Evolutionary conservation across 2,113 vertebrate species (phyloP), one percentile per base, ranked within the genome.

Genomic region (Empidonax traillii): DNA sequence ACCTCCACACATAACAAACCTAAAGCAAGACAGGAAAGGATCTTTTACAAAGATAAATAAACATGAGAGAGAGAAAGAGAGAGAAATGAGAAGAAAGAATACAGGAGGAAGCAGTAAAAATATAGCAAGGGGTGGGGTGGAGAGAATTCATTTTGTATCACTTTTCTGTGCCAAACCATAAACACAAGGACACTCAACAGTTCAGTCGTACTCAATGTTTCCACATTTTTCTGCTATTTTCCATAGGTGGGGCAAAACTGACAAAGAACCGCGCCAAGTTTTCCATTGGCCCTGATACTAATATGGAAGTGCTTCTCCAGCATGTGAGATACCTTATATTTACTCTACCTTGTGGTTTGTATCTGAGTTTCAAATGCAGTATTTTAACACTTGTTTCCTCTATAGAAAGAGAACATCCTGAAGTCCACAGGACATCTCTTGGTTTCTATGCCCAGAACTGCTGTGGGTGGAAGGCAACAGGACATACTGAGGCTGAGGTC

Each of bases 211-310:
- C 90, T 95, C 96, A 97, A 13, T 66, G 58, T 96, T 97, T 96
- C 95, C 94, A 95, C 89, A 96, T 94, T 94, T 96, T 95, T 95
- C 89, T 95, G 56, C 92, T 94, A 68, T 93, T 96, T 97, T 97
- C 88, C 94, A 90, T 95, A 96, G 96, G 96, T 94, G 94, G 91
- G 82, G 96, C 95, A 92, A 89, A 96, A 94, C 90, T 43, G 89
- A 94, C 94, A 94, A 94, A 89, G 43, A 39, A 37, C 1, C 0
- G 1, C 94, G 96, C 90, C 95, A 97, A 96, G 92, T 62, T 96
- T 97, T 95, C 93, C 82, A 85, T 65, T 96, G 87, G 87, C 80
- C 44, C 69, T 87, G 69, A 59, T 58, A 84, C 52, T 90, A 96
- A 89, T 33, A 85, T 62, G 78, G 89, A 94, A 93, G 90, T 37